phyloP scores from a whole-genome alignment of 2,113 vertebrate genomes.

The Prolemur simus region DNA sequence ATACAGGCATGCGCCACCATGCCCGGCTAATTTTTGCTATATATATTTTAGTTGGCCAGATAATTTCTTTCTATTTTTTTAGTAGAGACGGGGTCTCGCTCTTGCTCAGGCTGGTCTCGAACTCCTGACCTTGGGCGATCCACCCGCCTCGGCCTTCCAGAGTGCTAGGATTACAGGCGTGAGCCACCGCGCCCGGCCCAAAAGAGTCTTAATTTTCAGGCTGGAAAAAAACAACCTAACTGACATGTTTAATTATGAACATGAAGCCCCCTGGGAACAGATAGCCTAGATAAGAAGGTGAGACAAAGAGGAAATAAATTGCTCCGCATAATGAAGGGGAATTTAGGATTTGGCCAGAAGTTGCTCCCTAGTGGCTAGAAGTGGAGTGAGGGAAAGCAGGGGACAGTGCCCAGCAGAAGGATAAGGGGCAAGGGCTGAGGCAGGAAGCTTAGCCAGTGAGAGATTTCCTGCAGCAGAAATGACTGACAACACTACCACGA shows the following conservation, averaged over 20 bases:
- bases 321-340: not conserved
- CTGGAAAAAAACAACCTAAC: not conserved
- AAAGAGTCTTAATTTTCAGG: not conserved
- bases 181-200: too few species aligned
- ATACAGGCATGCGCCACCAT: too few species aligned
- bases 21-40: too few species aligned
- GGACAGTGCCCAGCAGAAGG: not conserved
- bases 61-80: too few species aligned
- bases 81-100: too few species aligned
- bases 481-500: rapidly evolving
- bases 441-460: not conserved
- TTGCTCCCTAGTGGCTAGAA: not conserved
- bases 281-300: not conserved
- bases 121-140: too few species aligned
- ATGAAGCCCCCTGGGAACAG: not conserved
- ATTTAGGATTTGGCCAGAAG: not conserved
- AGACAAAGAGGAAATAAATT: not conserved
- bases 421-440: not conserved
- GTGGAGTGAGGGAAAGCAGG: too few species aligned
- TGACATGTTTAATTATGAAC: not conserved
- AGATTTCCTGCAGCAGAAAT: not conserved
- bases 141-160: too few species aligned
- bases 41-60: too few species aligned
- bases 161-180: too few species aligned
- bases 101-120: too few species aligned